phyloP scores from a whole-genome alignment of 2,797 vertebrate genomes.

The Caiman crocodilus region DNA sequence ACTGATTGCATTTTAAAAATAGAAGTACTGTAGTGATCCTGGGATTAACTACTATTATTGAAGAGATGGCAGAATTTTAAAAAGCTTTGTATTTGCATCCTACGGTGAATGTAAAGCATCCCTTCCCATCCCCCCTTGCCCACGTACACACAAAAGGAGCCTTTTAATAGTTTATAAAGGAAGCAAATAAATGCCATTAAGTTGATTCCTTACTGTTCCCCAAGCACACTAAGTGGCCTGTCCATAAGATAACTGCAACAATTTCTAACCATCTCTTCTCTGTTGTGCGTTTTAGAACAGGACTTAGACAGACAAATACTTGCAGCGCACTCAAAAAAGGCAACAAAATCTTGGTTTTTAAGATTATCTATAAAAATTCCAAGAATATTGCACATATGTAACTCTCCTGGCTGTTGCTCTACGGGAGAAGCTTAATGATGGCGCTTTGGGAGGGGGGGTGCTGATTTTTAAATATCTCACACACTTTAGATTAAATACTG shows the following conservation, averaged over 20 bases:
- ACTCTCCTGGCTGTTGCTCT: not conserved
- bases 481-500: constrained; percentile 61
- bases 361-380: not conserved
- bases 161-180: not conserved
- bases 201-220: not conserved
- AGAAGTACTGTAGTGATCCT: constrained; percentile 59
- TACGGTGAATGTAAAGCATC: constrained; percentile 39
- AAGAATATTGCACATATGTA: constrained; percentile 15
- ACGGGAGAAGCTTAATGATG: not conserved
- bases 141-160: not conserved
- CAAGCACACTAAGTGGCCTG: not conserved
- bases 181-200: not conserved
- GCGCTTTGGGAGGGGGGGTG: not conserved
- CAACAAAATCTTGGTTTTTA: too few species aligned
- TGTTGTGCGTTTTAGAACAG: not conserved
- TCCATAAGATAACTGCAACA: not conserved
- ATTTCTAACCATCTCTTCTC: not conserved
- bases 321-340: too few species aligned
- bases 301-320: too few species aligned
- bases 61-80: constrained; percentile 61
- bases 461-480: constrained; percentile 32
- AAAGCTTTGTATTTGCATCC: constrained; percentile 42
- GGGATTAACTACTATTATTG: constrained; percentile 60
- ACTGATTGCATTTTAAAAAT: constrained; percentile 72
- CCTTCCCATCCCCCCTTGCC: not conserved